Base-by-base conservation (phyloP, 2,797 vertebrate species). In the Amblyopsis hoosieri region DNA sequence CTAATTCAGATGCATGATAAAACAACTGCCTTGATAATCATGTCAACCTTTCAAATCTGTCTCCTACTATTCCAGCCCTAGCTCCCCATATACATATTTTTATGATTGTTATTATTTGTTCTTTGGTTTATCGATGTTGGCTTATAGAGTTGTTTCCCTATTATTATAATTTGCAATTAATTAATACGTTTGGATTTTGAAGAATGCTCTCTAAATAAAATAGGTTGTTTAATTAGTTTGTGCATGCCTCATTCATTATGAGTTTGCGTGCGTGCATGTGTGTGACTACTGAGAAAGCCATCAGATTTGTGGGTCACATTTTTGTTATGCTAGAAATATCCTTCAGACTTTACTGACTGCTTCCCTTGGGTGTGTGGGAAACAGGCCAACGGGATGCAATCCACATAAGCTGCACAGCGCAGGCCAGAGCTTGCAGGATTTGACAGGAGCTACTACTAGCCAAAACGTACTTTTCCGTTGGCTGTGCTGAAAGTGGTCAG, bases 241-340 rank as follows among this genome's bases (percentile, higher is more conserved):
- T 29, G 23, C 3, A 37, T 37, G 33, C 33, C 33, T 37, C 5
- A 6, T 37, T 37, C 33, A 6, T 37, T 37, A 37, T 6, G 33
- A 6, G 8, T 1, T 37, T 37, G 33, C 1, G 33, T 37, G 33
- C 6, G 33, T 37, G 33, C 8, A 9, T 37, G 6, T 37, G 6
- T 6, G 33, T 2, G 33, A 9, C 7, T 37, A 37, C 37, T 37
- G 37, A 37, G 37, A 37, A 37, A 37, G 7, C 72, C 63, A 59
- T 72, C 13, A 31, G 66, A 19, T 67, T 78, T 72, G 37, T 52
- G 58, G 71, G 63, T 75, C 57, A 68, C 53, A 64, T 67, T 76
- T 80, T 73, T 67, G 31, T 47, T 72, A 69, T 62, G 54, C 58
- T 49, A 31, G 3, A n/a, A 71, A 77, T 70, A 77, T 75, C 62